A percentile compares a stretch with the other conserved stretches of the same genome.
These are phyloP conservation scores for Megamerina dolium DNA, from an alignment of 2,888 invertebrate genomes.

Conservation along the genomic window DNA sequence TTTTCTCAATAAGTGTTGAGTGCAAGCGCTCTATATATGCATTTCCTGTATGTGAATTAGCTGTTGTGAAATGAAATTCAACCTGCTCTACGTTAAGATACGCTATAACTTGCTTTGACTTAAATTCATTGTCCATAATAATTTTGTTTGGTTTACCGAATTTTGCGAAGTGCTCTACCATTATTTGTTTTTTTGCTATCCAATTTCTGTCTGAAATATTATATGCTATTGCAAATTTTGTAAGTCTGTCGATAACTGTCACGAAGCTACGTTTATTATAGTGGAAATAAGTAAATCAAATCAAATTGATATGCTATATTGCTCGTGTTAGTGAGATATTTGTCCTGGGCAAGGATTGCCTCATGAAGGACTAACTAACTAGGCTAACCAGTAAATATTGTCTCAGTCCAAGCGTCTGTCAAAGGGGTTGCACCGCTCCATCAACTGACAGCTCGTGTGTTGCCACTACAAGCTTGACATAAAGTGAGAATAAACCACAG, in stretches of 20 bases:
- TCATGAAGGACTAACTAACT: too few species aligned
- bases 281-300: too few species aligned
- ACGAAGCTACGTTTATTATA: background rate
- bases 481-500: too few species aligned
- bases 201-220: constrained; percentile 8
- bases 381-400: too few species aligned
- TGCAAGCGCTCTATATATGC: constrained; percentile 13
- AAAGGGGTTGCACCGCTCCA: too few species aligned
- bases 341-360: too few species aligned
- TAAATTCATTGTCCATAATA: constrained; percentile 16
- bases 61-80: constrained; percentile 13
- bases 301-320: too few species aligned
- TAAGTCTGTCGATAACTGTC: constrained; percentile 15
- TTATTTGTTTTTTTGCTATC: constrained; percentile 1
- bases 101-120: constrained; percentile 7
- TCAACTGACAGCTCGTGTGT: too few species aligned
- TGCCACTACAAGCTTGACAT: too few species aligned
- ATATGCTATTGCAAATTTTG: constrained; percentile 11
- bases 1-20: constrained; percentile 13
- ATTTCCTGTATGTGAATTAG: constrained; percentile 12
- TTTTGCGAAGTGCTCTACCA: constrained; percentile 15
- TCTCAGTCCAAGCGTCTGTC: too few species aligned
- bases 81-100: constrained; percentile 7
- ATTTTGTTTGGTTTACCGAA: constrained; percentile 16
- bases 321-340: too few species aligned